Conservation (phyloP, 2,888 invertebrate genomes). For the Leptopterna dolabrata region DNA sequence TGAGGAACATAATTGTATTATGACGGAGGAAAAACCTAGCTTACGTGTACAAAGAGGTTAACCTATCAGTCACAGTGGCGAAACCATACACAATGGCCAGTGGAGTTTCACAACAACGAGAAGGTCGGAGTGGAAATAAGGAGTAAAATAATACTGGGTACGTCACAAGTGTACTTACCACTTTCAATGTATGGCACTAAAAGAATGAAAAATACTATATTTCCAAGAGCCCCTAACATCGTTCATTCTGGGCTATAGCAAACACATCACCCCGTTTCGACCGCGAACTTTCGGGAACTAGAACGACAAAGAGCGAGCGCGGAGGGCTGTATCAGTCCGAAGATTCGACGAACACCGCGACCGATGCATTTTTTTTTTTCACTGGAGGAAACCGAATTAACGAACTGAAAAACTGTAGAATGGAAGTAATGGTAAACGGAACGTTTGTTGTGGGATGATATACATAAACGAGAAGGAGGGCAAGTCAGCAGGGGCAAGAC, state of each 20-base stretch:
- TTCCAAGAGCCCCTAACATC: conserved; percentile 76
- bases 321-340: neutral
- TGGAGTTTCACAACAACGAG: neutral
- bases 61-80: conserved; percentile 43
- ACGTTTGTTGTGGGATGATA: neutral
- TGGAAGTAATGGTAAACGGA: neutral
- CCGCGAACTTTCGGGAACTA: conserved; percentile 19
- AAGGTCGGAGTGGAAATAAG: neutral
- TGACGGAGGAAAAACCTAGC: neutral
- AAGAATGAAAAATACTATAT: conserved; percentile 76
- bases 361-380: conserved; percentile 12
- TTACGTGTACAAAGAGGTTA: conserved; percentile 45
- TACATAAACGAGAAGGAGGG: neutral
- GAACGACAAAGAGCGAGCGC: neutral
- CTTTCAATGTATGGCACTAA: conserved; percentile 78
- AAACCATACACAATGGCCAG: conserved; percentile 29
- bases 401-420: neutral
- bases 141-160: neutral
- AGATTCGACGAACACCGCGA: neutral
- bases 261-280: conserved; percentile 36
- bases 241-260: conserved; percentile 61
- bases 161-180: conserved; percentile 74
- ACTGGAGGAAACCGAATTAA: neutral
- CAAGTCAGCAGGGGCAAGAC: neutral
- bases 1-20: neutral